Evolutionary conservation across 2,797 vertebrate genomes (phyloP), one percentile per base, ranked within the genome.

Genomic region (Falco rusticolus): DNA sequence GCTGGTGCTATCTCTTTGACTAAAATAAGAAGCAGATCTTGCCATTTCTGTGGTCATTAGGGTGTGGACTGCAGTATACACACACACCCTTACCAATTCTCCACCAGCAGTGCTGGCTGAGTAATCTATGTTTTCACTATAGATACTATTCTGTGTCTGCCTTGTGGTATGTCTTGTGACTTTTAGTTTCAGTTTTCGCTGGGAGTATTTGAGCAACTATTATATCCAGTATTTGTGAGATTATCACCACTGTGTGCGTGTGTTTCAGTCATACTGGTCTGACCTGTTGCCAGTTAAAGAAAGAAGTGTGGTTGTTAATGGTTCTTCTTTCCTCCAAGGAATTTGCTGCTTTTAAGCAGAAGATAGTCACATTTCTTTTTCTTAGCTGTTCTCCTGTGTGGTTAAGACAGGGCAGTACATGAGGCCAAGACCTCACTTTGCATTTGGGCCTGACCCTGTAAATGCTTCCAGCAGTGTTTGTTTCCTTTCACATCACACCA

Each of bases 121-220:
- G 34, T 76, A 61, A 65, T 25, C 8, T 11, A 7, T 60, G 8
- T 87, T 79, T 87, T 91, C 69, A 64, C 56, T 92, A 13, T 20
- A 61, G 61, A 57, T 83, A n/a, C 3, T 86, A 24, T 29, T 87
- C 47, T 39, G 18, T 54, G 16, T 79, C 81, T 93, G 92, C 34
- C 77, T 92, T 83, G 69, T 0, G 1, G 53, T 71, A 25, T 63
- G 53, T 63, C 57, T 70, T 85, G 56, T 89, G 76, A 91, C 69
- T 84, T 92, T 22, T 54, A 43, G 86, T 90, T 93, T 78, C 66
- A 14, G n/a, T 70, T 92, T 89, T 83, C 82, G 50, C 43, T 77
- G 45, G 57, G 50, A 57, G 45, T 45, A 53, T 47, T 37, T 70
- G 33, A 50, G n/a, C 78, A 61, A 11, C 1, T 22, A 5, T 78